Base-by-base conservation (phyloP, 2,113 vertebrate species). In the Alouatta palliata region DNA sequence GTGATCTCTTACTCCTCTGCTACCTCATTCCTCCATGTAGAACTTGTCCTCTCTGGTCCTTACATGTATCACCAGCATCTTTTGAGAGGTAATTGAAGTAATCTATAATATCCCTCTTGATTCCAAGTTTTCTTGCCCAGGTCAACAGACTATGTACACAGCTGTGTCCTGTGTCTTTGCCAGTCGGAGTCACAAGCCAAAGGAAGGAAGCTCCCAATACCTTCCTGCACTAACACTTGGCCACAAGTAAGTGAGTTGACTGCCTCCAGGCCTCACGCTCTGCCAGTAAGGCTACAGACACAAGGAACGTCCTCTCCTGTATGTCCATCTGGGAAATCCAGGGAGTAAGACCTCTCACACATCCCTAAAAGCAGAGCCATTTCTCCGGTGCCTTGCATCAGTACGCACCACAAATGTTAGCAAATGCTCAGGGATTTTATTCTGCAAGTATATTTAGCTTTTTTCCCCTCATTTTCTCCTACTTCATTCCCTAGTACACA, bases 271-370 rank as follows among this genome's bases (percentile, higher is more conserved):
- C 1, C 1, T 58, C 79, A 30, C 11, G 20, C 0, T 49, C 37
- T 3, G 16, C 52, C 76, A 40, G 3, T 7, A 76, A 13, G 0
- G 8, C 1, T 1, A 8, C 1, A 5, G 10, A 14, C 3, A 19
- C 7, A 32, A 47, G 10, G 8, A n/a, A 35, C 3, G 5, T 10
- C 37, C 75, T 68, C 61, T 64, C 35, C 52, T 82, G 35, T 7
- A 8, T 35, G 32, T 52, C 35, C 43, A 14, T 73, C 27, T 82
- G 45, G 16, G 6, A 19, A 54, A 9, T 0, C 7, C 30, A 85
- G 8, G n/a, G 70, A 19, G 20, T 17, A 6, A 73, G 17, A 9
- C 1, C 3, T 12, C 7, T 68, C 7, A 11, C 12, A 45, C 0
- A 75, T 52, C 17, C 64, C 25, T 12, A n/a, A 75, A 43, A 4